Percentiles rank a stretch among this genome's conserved stretches.
Conservation (phyloP, 2,113 vertebrate genomes). For the Apistogramma diplotaenia region DNA sequence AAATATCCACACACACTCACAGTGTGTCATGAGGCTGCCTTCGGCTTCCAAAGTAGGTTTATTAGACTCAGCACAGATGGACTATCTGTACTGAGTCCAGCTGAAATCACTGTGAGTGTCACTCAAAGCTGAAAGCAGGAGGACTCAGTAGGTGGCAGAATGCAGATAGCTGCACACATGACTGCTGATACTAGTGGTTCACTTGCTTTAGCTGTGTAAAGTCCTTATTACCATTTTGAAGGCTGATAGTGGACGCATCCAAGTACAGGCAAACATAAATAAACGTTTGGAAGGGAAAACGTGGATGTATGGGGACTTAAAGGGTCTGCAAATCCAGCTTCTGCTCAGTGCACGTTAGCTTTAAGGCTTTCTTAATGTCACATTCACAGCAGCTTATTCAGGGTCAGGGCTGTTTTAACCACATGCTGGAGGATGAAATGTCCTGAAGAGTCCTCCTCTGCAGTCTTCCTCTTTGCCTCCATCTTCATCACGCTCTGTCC, state of each 20-base stretch:
- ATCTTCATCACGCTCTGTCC: not conserved
- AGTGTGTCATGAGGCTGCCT: constrained; percentile 22
- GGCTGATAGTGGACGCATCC: not conserved
- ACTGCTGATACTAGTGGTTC: constrained; percentile 22
- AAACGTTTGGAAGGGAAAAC: not conserved
- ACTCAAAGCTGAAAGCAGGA: constrained; percentile 48
- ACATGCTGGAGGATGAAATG: not conserved
- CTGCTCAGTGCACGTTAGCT: not conserved
- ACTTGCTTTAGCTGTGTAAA: constrained; percentile 11
- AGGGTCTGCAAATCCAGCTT: not conserved
- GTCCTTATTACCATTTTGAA: constrained; percentile 21
- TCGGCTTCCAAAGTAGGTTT: constrained; percentile 27
- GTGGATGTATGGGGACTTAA: not conserved
- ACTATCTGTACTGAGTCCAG: constrained; percentile 47
- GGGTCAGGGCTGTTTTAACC: not conserved
- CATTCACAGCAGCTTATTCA: not conserved
- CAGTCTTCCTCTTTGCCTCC: not conserved
- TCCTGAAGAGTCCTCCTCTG: not conserved
- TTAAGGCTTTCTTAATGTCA: not conserved
- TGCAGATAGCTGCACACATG: constrained; percentile 17
- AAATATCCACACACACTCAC: constrained; percentile 17
- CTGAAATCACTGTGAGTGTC: constrained; percentile 46
- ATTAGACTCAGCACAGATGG: constrained; percentile 62
- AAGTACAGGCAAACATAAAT: not conserved
- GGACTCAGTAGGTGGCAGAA: constrained; percentile 33